Evolutionary conservation across 1,140 invertebrate species (phyloP).

Genomic region (Drosophila melanica): DNA sequence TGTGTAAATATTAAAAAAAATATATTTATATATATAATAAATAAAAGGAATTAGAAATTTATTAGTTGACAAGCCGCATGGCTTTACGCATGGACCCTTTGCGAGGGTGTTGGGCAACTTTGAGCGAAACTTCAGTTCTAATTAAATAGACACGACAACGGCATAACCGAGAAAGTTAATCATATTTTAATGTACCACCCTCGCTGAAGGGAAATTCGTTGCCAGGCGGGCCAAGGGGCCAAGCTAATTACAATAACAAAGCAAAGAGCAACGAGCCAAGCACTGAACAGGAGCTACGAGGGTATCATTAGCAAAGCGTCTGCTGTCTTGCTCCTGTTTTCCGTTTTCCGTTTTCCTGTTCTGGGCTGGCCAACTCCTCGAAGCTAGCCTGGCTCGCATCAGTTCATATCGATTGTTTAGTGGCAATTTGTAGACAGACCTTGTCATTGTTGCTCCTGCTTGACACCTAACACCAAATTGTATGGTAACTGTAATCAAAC

Average conservation of each 20-base stretch:
- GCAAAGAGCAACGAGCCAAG: constrained; percentile 4
- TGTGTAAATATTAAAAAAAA: too few species aligned
- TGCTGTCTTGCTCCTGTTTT: not conserved
- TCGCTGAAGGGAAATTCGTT: constrained; percentile 7
- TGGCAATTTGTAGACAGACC: constrained; percentile 39
- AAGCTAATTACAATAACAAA: constrained; percentile 77
- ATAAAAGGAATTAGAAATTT: too few species aligned
- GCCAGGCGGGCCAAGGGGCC: constrained; percentile 26
- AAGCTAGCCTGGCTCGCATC: constrained; percentile 8
- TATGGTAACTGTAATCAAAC: constrained; percentile 36
- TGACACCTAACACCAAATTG: constrained; percentile 53
- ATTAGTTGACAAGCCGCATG: not conserved
- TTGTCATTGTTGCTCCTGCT: constrained; percentile 8
- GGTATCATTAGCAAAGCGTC: constrained; percentile 28
- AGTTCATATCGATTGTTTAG: constrained; percentile 60
- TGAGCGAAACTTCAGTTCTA: constrained; percentile 48
- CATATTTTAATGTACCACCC: constrained; percentile 75
- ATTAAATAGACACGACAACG: constrained; percentile 80
- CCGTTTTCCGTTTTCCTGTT: not conserved
- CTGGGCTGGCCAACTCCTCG: not conserved
- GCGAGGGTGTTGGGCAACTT: constrained; percentile 17
- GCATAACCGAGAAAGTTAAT: constrained; percentile 74
- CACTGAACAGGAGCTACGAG: not conserved
- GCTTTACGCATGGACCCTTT: not conserved
- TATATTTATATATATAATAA: too few species aligned